phyloP scores from a whole-genome alignment of 2,888 invertebrate genomes.

The Latrodectus hesperus region DNA sequence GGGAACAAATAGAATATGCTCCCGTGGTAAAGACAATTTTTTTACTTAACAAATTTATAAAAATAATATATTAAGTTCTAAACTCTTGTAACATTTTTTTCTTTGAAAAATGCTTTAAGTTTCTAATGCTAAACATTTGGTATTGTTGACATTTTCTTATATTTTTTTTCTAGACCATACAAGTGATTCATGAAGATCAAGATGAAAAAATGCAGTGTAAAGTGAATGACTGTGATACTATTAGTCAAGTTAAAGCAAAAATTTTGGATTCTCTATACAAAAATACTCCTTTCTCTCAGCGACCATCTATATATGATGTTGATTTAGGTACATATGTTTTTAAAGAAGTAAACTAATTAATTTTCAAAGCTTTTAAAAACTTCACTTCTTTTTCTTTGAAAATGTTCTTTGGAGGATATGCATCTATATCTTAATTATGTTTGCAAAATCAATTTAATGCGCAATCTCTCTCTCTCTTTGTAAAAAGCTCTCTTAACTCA shows the following conservation, averaged over 20 bases:
- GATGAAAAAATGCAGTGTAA: slow-evolving; percentile 90
- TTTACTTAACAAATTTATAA: background rate
- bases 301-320: slow-evolving; percentile 95
- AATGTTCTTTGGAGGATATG: no score
- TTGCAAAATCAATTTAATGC: no score
- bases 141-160: background rate
- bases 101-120: no score
- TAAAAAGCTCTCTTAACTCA: no score
- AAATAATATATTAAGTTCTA: background rate
- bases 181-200: slow-evolving; percentile 85
- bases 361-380: no score
- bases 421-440: no score
- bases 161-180: slow-evolving; percentile 56
- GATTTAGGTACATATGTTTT: slow-evolving; percentile 81
- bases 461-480: no score
- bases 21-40: slow-evolving; percentile 79
- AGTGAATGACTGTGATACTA: slow-evolving; percentile 91
- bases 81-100: background rate
- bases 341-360: no score
- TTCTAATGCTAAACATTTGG: background rate
- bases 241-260: slow-evolving; percentile 98
- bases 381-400: no score
- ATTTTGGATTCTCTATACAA: slow-evolving; percentile 97
- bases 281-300: slow-evolving; percentile 94
- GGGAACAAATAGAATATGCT: slow-evolving; percentile 92